Conservation (phyloP, 2,888 invertebrate genomes). For the Papilio gigon region DNA sequence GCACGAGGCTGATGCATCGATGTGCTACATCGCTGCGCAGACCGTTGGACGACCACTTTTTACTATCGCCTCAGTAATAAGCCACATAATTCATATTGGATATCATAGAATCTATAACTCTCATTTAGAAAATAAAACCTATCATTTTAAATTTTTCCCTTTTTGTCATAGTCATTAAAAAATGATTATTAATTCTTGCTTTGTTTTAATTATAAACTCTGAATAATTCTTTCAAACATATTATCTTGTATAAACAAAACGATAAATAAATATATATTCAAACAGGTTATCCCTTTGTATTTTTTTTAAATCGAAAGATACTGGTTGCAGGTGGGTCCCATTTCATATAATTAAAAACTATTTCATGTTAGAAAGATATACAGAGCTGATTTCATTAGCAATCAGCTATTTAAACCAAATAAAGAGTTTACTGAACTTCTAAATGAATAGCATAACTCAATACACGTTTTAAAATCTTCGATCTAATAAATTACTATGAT, state of each 20-base stretch:
- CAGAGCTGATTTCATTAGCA: constrained; percentile 4
- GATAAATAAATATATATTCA: too few species aligned
- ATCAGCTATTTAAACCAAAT: constrained; percentile 25
- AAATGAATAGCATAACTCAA: neutral
- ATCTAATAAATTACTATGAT: constrained; percentile 20
- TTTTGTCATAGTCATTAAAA: neutral
- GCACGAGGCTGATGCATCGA: constrained; percentile 66
- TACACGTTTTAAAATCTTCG: constrained; percentile 3
- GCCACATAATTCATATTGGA: constrained; percentile 20
- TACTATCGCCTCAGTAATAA: constrained; percentile 32
- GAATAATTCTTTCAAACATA: neutral
- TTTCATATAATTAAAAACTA: neutral
- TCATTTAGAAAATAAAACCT: neutral
- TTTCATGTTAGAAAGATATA: neutral
- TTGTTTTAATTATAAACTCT: neutral
- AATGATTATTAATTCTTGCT: neutral
- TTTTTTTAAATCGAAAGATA: neutral
- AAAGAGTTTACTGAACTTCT: constrained; percentile 4
- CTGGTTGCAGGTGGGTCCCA: too few species aligned
- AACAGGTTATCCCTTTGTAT: too few species aligned
- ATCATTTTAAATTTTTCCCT: neutral
- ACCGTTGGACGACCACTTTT: constrained; percentile 44
- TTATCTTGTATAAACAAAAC: too few species aligned
- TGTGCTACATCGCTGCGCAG: constrained; percentile 62
- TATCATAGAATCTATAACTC: constrained; percentile 15